A percentile compares a stretch with the other conserved stretches of the same genome.
These are phyloP conservation scores for Rousettus madagascariensis DNA, from an alignment of 2,797 vertebrate genomes.

Conservation along the genomic window DNA sequence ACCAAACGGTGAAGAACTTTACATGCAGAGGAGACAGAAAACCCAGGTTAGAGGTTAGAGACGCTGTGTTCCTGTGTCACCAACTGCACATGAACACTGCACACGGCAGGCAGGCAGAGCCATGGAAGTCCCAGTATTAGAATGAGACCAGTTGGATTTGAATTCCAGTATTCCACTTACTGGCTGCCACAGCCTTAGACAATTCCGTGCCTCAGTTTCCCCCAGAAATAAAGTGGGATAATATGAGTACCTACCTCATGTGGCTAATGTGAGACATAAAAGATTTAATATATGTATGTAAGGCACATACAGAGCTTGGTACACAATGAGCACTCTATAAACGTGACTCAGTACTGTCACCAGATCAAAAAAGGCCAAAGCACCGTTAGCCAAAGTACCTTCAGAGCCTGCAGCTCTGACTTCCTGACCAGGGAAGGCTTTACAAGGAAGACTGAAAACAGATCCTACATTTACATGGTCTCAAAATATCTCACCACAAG, in stretches of 20 bases:
- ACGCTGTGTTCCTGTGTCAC: not conserved
- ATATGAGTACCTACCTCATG: not conserved
- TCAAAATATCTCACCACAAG: not conserved
- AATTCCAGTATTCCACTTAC: not conserved
- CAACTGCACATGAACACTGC: rapidly evolving
- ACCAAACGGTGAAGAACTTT: not conserved
- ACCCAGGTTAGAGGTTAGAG: not conserved
- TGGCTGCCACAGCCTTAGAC: not conserved
- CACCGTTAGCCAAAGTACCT: not conserved
- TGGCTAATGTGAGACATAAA: not conserved
- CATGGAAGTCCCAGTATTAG: not conserved
- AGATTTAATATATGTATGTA: not conserved
- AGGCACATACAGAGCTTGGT: not conserved
- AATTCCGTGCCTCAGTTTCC: not conserved
- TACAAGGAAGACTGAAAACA: conserved; percentile 16
- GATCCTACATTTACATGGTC: not conserved
- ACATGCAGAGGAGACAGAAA: not conserved
- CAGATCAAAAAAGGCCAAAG: not conserved
- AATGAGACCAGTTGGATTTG: not conserved
- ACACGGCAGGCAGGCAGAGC: not conserved
- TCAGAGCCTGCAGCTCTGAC: not conserved
- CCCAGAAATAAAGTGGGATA: not conserved
- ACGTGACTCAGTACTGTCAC: not conserved
- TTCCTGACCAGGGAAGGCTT: not conserved
- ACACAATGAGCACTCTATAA: not conserved